Evolutionary conservation across 2,113 vertebrate genomes (phyloP).

Genomic region (Acrocephalus kingi): DNA sequence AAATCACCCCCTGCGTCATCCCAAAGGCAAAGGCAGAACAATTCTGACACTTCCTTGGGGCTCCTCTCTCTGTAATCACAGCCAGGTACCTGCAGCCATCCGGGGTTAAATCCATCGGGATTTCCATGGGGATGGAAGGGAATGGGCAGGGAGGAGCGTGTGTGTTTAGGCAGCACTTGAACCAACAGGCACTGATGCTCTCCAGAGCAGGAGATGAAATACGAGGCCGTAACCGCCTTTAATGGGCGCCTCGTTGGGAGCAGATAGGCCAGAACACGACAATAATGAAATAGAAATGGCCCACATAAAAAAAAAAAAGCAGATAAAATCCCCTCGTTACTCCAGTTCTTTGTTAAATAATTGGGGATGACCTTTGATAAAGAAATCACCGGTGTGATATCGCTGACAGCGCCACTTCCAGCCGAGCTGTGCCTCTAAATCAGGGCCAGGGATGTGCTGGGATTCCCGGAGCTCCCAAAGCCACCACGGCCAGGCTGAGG

Average conservation of each 20-base stretch:
- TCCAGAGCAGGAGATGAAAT: slow-evolving; percentile 55
- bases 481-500: background rate
- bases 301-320: slow-evolving; percentile 27
- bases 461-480: background rate
- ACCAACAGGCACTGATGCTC: slow-evolving; percentile 31
- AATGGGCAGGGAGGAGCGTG: background rate
- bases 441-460: background rate
- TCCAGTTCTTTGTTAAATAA: slow-evolving; percentile 58
- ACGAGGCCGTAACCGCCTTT: slow-evolving; percentile 25
- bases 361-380: slow-evolving; percentile 63
- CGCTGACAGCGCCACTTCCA: slow-evolving; percentile 31
- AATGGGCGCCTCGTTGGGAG: slow-evolving; percentile 24
- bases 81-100: background rate
- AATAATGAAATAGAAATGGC: slow-evolving; percentile 57
- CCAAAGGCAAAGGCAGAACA: fast-evolving
- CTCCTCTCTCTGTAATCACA: fast-evolving
- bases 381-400: slow-evolving; percentile 41
- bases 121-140: background rate
- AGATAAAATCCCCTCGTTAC: slow-evolving; percentile 63
- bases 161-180: background rate
- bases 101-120: no score
- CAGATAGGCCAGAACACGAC: slow-evolving; percentile 37
- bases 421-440: no score
- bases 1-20: background rate
- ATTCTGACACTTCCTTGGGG: no score